Evolutionary conservation across 64 coral and sea anemone species (phyloP), one percentile per base, ranked within the genome.

Genomic region (Porites lutea): DNA sequence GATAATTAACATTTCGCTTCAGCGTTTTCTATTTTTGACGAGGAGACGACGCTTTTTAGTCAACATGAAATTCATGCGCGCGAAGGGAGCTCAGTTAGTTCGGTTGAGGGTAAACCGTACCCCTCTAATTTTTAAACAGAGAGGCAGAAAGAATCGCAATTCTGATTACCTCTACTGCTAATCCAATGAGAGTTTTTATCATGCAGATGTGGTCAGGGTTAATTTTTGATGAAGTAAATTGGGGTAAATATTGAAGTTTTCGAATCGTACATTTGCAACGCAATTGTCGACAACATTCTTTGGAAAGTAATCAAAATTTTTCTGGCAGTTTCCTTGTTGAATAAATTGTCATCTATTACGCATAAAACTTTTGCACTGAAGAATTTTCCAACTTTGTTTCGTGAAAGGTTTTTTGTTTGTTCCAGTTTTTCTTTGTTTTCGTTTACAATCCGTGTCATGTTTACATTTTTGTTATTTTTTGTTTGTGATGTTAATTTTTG

Each of bases 391-490:
- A 8, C 21, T 70, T 70, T 23, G 66, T 70, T 8, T 21, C 7
- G 47, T 74, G 8, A 15, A 14, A 5, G 13, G 2, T 48, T 27
- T 46, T 46, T 13, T 47, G 37, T 15, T 15, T 16, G 14, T 11
- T 5, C 8, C 72, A 74, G 48, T 45, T 45, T 8, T 46, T 74
- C 44, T 14, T 76, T 18, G 49, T 23, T 0, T 7, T 14, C 51
- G 48, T 15, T 48, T 3, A 52, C 49, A 76, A 47, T 76, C 73
- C 48, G 14, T 76, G 71, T 73, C 14, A n/a, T 83, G 81, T 84
- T 69, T 52, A 19, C 81, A 84, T 84, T 68, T 16, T 84, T 84
- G 11, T 84, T 61, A 68, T 84, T 84, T 37, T 63, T 20, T 69
- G 63, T 45, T 15, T 57, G 7, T 9, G 12, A 57, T 57, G 12